A percentile compares a stretch with the other conserved stretches of the same genome.
Conservation (phyloP, 2,888 invertebrate genomes). For the Idaea straminata region DNA sequence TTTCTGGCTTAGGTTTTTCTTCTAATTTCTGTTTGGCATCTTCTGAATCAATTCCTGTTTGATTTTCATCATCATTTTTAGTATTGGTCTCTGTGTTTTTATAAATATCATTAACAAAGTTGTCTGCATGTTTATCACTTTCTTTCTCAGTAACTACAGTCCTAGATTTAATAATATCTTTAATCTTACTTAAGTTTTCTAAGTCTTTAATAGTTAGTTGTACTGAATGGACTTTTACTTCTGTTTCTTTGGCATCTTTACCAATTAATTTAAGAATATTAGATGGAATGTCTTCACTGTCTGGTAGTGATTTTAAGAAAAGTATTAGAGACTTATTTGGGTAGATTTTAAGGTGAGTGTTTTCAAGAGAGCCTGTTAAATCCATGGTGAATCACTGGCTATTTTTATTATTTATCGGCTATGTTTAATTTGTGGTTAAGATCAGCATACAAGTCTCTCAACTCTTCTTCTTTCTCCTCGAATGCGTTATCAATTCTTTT, state of each 20-base stretch:
- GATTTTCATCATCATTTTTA: conserved; percentile 18
- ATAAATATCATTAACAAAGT: conserved; percentile 17
- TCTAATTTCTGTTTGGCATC: conserved; percentile 29
- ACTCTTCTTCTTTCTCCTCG: conserved; percentile 88
- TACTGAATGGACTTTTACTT: conserved; percentile 31
- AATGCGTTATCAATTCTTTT: conserved; percentile 88
- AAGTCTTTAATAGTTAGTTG: conserved; percentile 48
- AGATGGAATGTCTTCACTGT: conserved; percentile 69
- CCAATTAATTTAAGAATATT: conserved; percentile 67
- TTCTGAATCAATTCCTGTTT: conserved; percentile 22
- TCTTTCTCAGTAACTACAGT: conserved; percentile 13
- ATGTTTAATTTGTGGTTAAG: conserved; percentile 87
- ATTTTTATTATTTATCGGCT: conserved; percentile 49
- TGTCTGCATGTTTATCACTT: conserved; percentile 16
- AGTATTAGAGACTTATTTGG: conserved; percentile 80
- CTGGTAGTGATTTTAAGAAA: conserved; percentile 75
- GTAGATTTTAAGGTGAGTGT: conserved; percentile 82
- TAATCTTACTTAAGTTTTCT: conserved; percentile 50
- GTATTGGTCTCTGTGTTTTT: conserved; percentile 9
- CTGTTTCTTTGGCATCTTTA: conserved; percentile 30
- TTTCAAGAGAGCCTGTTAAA: conserved; percentile 81
- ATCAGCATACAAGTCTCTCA: conserved; percentile 86
- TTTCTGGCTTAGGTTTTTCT: conserved; percentile 19
- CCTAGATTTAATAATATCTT: conserved; percentile 28
- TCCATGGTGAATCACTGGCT: conserved; percentile 49